Base-by-base conservation (phyloP, 2,113 vertebrate genomes). In the Psephotus haematonotus region DNA sequence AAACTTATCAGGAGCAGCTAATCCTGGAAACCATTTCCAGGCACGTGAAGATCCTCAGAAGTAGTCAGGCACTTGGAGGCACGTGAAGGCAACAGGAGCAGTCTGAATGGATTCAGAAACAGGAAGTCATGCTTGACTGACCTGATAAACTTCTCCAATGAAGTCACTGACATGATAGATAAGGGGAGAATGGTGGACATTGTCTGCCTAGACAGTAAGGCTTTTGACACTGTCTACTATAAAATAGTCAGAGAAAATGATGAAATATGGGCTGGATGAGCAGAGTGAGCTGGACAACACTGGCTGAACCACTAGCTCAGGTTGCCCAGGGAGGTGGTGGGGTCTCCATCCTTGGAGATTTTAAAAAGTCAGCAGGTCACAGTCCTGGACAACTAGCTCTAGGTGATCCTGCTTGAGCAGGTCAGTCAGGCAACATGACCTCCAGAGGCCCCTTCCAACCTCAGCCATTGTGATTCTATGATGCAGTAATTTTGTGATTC, bases 401-500 rank as follows among this genome's bases (percentile, higher is more conserved):
- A 20, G 10, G n/a, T 25, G 23, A 4, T 15, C 22, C 9, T 60
- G 6, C 11, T 23, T 46, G 50, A 53, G 41, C 9, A 63, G 6
- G 2, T 33, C 10, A 20, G 2, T 24, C 25, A 41, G 27, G 62
- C 27, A 17, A 10, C 5, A 20, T 1, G 12, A 29, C 7, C 2
- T 67, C 18, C 24, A 80, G 46, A 64, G 14, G 8, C 41, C 7
- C 12, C 17, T 91, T 57, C n/a, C 52, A 53, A 46, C 17, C 1
- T 41, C 41, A 86, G 9, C 14, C 9, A 28, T 59, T 64, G 25
- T 67, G 19, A 37, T 65, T 43, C 59, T 69, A 5, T 69, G 33
- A 23, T 39, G 15, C 43, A 83, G 17, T 17, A 43, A 71, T 49
- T 86, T 17, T 12, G 4, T 44, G 9, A 59, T 53, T 65, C 20